phyloP scores from a whole-genome alignment of 2,797 vertebrate genomes.

The Sylvia borin region DNA sequence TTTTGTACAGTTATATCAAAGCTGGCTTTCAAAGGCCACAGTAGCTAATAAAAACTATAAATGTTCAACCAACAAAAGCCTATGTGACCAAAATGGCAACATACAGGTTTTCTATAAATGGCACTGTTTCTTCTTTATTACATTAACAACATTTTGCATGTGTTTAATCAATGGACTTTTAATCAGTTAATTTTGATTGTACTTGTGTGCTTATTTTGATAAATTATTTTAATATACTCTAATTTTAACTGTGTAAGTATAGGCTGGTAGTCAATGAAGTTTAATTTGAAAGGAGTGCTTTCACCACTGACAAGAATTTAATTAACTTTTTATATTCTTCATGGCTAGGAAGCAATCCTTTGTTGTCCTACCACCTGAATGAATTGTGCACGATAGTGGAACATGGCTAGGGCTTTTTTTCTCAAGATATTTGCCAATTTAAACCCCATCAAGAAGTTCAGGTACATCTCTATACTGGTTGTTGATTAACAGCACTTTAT shows the following conservation, averaged over 20 bases:
- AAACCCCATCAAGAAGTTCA: not conserved
- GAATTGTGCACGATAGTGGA: constrained; percentile 7
- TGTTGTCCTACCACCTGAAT: constrained; percentile 13
- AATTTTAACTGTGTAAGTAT: constrained; percentile 63
- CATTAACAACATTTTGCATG: constrained; percentile 57
- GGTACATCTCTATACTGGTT: not conserved
- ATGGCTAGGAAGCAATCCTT: not conserved
- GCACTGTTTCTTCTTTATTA: constrained; percentile 49
- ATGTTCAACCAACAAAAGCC: constrained; percentile 8
- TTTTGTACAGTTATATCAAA: not conserved
- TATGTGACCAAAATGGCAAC: constrained; percentile 26
- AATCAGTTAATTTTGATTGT: constrained; percentile 67
- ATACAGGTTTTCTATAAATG: constrained; percentile 2
- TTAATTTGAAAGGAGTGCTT: constrained; percentile 61
- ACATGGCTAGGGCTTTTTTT: not conserved
- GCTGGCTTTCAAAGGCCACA: not conserved
- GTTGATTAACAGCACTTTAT: not conserved
- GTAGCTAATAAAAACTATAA: not conserved
- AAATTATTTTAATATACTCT: constrained; percentile 74
- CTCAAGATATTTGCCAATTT: not conserved
- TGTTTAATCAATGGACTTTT: constrained; percentile 62
- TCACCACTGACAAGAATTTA: constrained; percentile 22
- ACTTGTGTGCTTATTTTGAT: constrained; percentile 73
- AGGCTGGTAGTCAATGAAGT: constrained; percentile 53
- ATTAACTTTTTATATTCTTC: constrained; percentile 34